A percentile compares a stretch with the other conserved stretches of the same genome.
Conservation (phyloP, 2,113 vertebrate genomes). For the Fulmarus glacialis region DNA sequence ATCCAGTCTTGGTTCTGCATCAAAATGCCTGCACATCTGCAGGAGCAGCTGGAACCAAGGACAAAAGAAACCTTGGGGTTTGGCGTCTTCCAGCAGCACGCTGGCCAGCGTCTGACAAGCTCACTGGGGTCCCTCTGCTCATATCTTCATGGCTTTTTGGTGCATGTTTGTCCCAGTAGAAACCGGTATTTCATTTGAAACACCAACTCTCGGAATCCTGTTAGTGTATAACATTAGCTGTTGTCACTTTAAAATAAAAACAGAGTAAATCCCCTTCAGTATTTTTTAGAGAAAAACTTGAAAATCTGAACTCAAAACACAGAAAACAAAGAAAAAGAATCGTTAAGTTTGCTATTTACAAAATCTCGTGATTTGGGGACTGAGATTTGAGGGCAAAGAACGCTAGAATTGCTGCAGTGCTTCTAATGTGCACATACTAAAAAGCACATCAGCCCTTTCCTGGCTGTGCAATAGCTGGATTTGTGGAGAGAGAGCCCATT, state of each 20-base stretch:
- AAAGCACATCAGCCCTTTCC: constrained; percentile 43
- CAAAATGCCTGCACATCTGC: background rate
- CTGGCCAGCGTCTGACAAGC: background rate
- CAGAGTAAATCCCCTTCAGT: background rate
- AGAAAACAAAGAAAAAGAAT: background rate
- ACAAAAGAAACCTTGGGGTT: background rate
- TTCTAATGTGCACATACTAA: background rate
- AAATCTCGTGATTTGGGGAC: background rate
- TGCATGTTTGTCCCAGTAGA: background rate
- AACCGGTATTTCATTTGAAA: background rate
- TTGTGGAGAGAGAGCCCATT: constrained; percentile 46
- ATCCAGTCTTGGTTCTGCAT: background rate
- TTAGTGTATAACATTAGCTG: background rate
- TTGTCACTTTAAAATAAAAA: background rate
- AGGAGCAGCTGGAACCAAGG: background rate
- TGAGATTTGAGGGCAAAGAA: background rate
- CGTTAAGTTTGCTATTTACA: background rate
- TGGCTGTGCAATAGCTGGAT: constrained; percentile 49
- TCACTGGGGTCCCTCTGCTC: background rate
- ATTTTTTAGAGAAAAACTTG: background rate
- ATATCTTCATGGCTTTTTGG: background rate
- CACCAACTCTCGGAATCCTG: background rate
- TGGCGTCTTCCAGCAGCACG: background rate
- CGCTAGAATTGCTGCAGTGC: background rate
- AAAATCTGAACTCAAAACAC: background rate